phyloP scores from a whole-genome alignment of 2,113 vertebrate genomes.

The Merops nubicus region DNA sequence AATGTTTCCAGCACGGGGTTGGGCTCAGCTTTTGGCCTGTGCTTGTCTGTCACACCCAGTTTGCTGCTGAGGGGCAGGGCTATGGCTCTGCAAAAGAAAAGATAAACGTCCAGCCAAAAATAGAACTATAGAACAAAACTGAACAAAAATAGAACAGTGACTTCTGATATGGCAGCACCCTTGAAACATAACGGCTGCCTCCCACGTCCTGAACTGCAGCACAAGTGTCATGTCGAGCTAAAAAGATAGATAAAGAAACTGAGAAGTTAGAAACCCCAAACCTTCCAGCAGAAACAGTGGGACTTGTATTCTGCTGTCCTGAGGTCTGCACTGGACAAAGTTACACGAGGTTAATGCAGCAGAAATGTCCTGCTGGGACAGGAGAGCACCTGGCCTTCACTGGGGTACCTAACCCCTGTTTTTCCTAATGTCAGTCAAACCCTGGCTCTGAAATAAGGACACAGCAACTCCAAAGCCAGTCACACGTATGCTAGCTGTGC shows the following conservation, averaged over 20 bases:
- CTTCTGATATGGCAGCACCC: background rate
- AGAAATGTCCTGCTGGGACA: background rate
- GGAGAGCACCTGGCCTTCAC: background rate
- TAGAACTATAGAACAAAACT: no score
- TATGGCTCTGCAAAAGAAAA: constrained; percentile 72
- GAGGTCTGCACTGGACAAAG: background rate
- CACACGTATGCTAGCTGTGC: background rate
- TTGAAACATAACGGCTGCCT: background rate
- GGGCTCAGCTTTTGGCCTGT: constrained; percentile 66
- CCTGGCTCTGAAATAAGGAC: background rate
- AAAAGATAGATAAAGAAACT: background rate
- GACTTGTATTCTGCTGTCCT: background rate
- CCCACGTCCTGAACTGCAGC: background rate
- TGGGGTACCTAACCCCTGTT: background rate
- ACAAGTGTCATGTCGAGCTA: background rate
- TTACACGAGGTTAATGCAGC: background rate
- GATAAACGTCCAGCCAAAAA: background rate
- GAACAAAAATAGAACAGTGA: background rate
- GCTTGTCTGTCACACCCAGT: constrained; percentile 82
- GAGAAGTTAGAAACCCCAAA: background rate
- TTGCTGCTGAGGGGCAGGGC: constrained; percentile 80
- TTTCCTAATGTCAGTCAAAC: background rate
- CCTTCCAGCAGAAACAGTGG: background rate
- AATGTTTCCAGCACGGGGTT: constrained; percentile 81
- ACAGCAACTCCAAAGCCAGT: background rate